Evolutionary conservation across 2,113 vertebrate species (phyloP), one percentile per base, ranked within the genome.

Genomic region (Notarius lentiginosus): DNA sequence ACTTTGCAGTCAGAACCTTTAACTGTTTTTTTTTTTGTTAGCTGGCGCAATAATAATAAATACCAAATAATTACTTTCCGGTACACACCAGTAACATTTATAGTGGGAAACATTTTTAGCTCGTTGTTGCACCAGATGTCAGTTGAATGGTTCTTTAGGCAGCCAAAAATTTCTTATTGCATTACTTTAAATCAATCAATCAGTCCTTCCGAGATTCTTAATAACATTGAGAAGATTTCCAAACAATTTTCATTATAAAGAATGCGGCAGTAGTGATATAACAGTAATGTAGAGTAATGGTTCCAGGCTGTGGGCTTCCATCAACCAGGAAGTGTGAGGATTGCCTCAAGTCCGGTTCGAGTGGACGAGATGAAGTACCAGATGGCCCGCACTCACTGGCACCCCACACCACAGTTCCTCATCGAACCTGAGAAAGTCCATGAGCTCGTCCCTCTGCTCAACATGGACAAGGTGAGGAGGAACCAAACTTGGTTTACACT

Each of bases 281-380:
- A 17, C 24, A 9, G 51, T 77, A 9, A 72, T 11, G 9, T 76
- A 68, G 75, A 82, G 56, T 24, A 27, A 30, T 20, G 56, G 20
- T 80, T 55, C 84, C 90, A 99, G 98, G 94, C 94, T 0, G 97
- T 99, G 84, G 97, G 98, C 10, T 97, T 99, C 86, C 98, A 99
- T 93, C 96, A 97, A 80, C 97, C 98, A 6, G 98, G 98, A 84
- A 99, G 98, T 91, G 95, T 99, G 89, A 96, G 98, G 66, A 96
- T 99, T 76, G 98, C 98, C 5, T 96, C 97, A 2, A 98, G 97
- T 0, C 86, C 96, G 0, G 93, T 95, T 41, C 96, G 98, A 15
- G 97, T 99, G 76, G 98, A 99, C 86, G 98, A 99, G 93, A 96
- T 99, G 91, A 97, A 93, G 91, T 99, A 99, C 91, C 98, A 99